phyloP scores from a whole-genome alignment of 2,797 vertebrate genomes.

The Urosaurus nigricauda region DNA sequence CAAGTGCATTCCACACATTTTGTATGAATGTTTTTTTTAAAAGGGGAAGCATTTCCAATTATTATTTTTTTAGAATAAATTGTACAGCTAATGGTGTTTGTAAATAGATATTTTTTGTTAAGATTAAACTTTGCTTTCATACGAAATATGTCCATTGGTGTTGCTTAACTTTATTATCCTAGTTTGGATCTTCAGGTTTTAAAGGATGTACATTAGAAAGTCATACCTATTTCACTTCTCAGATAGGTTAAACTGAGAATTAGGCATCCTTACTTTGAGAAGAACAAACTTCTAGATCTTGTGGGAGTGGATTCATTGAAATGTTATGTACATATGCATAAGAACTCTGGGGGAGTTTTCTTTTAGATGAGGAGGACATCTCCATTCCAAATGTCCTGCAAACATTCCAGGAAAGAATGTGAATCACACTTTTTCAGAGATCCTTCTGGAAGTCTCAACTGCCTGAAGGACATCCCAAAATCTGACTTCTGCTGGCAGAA shows the following conservation, averaged over 20 bases:
- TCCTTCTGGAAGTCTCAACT: accelerated
- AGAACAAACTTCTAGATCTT: background rate
- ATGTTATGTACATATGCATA: background rate
- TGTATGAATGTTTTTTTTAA: constrained; percentile 54
- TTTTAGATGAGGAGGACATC: constrained; percentile 18
- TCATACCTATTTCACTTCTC: background rate
- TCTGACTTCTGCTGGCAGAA: constrained; percentile 26
- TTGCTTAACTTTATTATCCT: constrained; percentile 49
- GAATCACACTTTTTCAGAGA: background rate
- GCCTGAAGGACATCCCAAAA: constrained; percentile 23
- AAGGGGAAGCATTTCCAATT: constrained; percentile 23
- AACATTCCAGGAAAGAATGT: background rate
- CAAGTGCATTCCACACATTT: constrained; percentile 45
- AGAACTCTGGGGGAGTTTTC: constrained; percentile 10
- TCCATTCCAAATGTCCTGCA: accelerated
- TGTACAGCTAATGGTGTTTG: constrained; percentile 64
- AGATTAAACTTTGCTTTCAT: constrained; percentile 72
- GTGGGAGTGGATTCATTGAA: background rate
- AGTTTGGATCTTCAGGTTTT: background rate
- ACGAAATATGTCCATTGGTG: background rate
- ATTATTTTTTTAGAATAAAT: constrained; percentile 56
- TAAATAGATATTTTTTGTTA: constrained; percentile 67
- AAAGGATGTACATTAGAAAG: background rate
- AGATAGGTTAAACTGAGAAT: background rate
- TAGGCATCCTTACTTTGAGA: background rate